These are phyloP conservation scores for Gambusia holbrooki DNA, from an alignment of 2,113 vertebrate genomes.

Conservation along the genomic window DNA sequence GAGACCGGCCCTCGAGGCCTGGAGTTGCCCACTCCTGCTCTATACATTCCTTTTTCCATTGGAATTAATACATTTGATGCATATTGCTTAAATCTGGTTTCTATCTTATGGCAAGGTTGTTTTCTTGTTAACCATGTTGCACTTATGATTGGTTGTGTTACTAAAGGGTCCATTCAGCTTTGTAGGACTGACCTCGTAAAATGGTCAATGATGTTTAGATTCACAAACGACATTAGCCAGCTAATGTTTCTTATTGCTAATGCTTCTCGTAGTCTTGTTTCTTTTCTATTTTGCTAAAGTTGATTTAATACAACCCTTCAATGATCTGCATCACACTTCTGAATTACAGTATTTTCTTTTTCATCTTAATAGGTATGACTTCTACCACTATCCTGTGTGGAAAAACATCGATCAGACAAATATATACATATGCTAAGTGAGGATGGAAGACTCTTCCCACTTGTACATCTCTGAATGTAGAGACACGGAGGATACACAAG, in stretches of 20 bases:
- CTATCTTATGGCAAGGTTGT: not conserved
- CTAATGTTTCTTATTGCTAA: not conserved
- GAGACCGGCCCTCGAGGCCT: no score
- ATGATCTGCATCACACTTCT: not conserved
- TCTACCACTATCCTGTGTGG: constrained; percentile 68
- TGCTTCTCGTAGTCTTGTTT: not conserved
- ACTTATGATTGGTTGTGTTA: not conserved
- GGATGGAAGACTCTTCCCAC: constrained; percentile 63
- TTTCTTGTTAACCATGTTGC: not conserved
- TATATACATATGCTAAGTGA: constrained; percentile 64
- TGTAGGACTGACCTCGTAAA: not conserved
- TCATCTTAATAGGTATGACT: constrained; percentile 77
- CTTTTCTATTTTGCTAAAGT: not conserved
- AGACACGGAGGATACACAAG: constrained; percentile 68
- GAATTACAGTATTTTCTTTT: constrained; percentile 23
- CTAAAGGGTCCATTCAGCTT: not conserved
- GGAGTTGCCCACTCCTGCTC: no score
- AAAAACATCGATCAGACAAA: constrained; percentile 72
- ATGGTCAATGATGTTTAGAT: no score
- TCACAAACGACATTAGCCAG: no score
- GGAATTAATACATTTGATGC: not conserved
- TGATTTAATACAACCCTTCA: not conserved
- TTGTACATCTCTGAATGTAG: constrained; percentile 71
- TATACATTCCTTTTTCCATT: not conserved
- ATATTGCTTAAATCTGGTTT: not conserved